phyloP scores from a whole-genome alignment of 2,888 invertebrate genomes.

The Andrena fulva region DNA sequence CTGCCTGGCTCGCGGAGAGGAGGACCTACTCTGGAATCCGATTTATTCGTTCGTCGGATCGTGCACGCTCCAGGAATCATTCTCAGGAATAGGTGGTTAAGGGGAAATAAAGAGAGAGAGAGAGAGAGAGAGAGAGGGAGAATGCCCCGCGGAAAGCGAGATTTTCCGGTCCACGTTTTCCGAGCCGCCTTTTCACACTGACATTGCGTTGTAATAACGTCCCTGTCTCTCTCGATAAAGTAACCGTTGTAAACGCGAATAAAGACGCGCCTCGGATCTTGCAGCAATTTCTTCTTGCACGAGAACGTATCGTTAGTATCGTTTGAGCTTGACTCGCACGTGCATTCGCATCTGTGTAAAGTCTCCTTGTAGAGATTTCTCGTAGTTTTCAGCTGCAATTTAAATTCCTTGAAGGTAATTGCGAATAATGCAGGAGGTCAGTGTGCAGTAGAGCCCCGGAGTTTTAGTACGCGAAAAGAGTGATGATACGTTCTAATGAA shows the following conservation, averaged over 20 bases:
- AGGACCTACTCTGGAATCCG: constrained; percentile 57
- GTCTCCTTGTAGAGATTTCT: neutral
- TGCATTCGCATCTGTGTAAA: no score
- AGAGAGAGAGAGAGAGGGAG: neutral
- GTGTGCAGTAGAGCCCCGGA: neutral
- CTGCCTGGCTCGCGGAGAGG: constrained; percentile 27
- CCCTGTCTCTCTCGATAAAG: constrained; percentile 13
- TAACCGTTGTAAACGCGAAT: constrained; percentile 42
- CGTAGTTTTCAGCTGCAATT: neutral
- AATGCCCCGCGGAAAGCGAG: constrained; percentile 27
- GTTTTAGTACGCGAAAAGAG: constrained; percentile 3
- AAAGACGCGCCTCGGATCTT: constrained; percentile 15
- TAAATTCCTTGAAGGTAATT: neutral
- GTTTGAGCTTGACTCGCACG: neutral
- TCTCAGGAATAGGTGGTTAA: constrained; percentile 52
- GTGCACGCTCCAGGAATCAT: constrained; percentile 61
- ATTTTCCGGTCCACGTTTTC: constrained; percentile 59
- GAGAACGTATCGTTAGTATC: neutral
- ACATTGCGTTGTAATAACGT: constrained; percentile 26
- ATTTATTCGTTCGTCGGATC: constrained; percentile 62
- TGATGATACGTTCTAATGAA: constrained; percentile 34
- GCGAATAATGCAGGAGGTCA: neutral
- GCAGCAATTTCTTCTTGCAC: constrained; percentile 4
- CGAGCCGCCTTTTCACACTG: constrained; percentile 1
- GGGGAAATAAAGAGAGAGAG: constrained; percentile 11